Conservation (phyloP, 2,797 vertebrate species). For the Gymnoscopelus microlampas region DNA sequence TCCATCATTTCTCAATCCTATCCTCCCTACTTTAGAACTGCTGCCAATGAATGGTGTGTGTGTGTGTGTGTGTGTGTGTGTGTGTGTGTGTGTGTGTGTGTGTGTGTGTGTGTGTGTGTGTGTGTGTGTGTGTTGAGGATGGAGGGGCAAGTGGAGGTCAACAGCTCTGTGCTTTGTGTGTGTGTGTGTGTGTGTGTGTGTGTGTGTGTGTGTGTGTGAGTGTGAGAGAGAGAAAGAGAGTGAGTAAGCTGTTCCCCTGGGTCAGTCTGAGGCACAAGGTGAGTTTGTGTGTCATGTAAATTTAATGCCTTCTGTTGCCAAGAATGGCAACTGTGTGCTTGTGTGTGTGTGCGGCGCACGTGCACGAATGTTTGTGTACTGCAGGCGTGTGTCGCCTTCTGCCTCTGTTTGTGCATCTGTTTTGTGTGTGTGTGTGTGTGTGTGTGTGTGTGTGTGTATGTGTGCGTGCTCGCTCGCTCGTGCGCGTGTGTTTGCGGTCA, state of each 20-base stretch:
- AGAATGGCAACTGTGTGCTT: constrained; percentile 47
- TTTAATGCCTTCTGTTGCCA: constrained; percentile 65
- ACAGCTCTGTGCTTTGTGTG: constrained; percentile 49
- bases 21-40: too few relatives aligned
- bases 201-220: too few relatives aligned
- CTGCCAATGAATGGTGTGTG: not conserved
- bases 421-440: constrained; percentile 44
- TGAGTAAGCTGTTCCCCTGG: too few relatives aligned
- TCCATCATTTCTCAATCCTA: too few relatives aligned
- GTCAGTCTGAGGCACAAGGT: constrained; percentile 33
- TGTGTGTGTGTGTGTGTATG: constrained; percentile 21
- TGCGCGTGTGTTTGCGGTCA: constrained; percentile 25
- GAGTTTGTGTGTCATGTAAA: constrained; percentile 68
- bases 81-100: too few relatives aligned
- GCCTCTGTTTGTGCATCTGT: constrained; percentile 43
- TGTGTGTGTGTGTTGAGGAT: not conserved
- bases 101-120: too few relatives aligned
- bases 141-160: constrained; percentile 71
- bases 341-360: constrained; percentile 14
- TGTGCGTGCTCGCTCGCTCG: constrained; percentile 8
- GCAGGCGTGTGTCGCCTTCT: constrained; percentile 18
- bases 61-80: not conserved
- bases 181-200: too few relatives aligned
- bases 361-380: not conserved
- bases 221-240: too few relatives aligned